A percentile compares a stretch with the other conserved stretches of the same genome.
These are phyloP conservation scores for Stegostoma tigrinum DNA, from an alignment of 2,113 vertebrate genomes.

Conservation along the genomic window DNA sequence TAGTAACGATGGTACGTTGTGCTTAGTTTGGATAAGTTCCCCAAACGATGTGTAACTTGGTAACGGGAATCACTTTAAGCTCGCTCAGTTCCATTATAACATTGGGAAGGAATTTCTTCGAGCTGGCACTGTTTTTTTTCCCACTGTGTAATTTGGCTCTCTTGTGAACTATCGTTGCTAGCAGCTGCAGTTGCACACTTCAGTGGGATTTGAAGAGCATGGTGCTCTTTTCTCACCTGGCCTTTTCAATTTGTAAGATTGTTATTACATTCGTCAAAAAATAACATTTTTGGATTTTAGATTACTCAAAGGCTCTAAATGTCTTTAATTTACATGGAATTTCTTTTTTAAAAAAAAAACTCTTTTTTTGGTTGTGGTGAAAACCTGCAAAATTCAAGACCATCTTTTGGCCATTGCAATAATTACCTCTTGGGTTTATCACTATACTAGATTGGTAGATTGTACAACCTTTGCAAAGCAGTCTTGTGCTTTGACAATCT, in stretches of 20 bases:
- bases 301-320: background rate
- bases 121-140: background rate
- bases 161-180: background rate
- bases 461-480: background rate
- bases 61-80: background rate
- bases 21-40: background rate
- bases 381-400: background rate
- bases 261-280: background rate
- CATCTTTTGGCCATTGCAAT: background rate
- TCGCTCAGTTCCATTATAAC: background rate
- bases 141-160: background rate
- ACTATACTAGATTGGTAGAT: background rate
- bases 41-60: background rate
- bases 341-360: background rate
- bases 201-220: background rate
- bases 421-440: background rate
- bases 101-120: background rate
- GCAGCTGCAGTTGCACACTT: slow-evolving; percentile 11
- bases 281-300: too few species aligned
- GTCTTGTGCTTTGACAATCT: background rate
- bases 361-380: background rate
- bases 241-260: background rate
- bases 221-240: background rate
- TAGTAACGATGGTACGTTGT: slow-evolving; percentile 16
- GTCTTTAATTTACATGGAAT: background rate